Base-by-base conservation (phyloP, 2,888 invertebrate species). In the Xanthia togata region DNA sequence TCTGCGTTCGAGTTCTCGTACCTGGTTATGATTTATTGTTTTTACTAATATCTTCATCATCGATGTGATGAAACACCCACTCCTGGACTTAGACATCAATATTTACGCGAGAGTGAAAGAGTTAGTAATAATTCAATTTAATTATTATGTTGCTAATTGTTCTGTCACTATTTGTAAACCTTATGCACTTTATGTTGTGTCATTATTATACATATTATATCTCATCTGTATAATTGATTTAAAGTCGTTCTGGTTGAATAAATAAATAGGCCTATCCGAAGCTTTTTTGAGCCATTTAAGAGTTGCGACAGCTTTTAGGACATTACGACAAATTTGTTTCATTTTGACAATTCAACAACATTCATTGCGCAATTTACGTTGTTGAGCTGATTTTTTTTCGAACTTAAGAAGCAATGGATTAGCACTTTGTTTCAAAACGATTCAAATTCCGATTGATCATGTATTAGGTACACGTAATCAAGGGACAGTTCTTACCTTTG, bases 1-100 rank as follows among this genome's bases (percentile, higher is more conserved):
- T 98, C 98, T 0, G 98, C 98, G 90, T 98, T 98, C 2, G 97
- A 97, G 50, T 98, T 98, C 93, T 98, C 98, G 91, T 98, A 98
- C 88, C 97, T 97, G 81, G 67, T 84, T 8, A 31, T 6, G 12
- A 23, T 62, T n/a, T 11, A 53, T n/a, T 20, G 11, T 4, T 35
- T 35, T 35, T 6, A 59, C 11, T 68, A n/a, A 55, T 8, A 20
- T 44, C 4, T 64, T 41, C 4, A 17, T 31, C 11, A 60, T 31
- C 20, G 4, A 20, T 31, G 12, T 35, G 20, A 20, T 60, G 11
- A 35, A 35, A 57, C 8, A 9, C 31, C 17, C 20, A 17, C 60
- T 60, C 31, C 26, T 20, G 20, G 20, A 31, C 4, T 11, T 23
- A 5, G 2, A 11, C 23, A 60, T 62, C 12, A 35, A 35, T 35